Evolutionary conservation across 1,140 invertebrate species (phyloP).

Genomic region (Holcopasites calliopsidis): DNA sequence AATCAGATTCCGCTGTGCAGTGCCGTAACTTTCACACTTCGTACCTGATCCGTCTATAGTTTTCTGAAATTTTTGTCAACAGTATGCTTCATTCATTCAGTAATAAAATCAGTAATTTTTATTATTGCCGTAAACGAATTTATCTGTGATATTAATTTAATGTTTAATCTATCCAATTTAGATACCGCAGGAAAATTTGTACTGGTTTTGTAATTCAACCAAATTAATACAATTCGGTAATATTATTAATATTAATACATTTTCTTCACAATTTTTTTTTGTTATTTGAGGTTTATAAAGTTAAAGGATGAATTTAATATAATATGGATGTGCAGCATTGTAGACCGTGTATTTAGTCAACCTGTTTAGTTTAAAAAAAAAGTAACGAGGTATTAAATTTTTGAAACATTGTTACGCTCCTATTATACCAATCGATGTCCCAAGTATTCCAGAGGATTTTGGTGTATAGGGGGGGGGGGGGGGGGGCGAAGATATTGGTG

Average conservation of each 20-base stretch:
- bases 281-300: background rate
- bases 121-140: background rate
- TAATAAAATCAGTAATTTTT: background rate
- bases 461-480: no score
- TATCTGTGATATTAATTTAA: no score
- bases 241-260: background rate
- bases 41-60: background rate
- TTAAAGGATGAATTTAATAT: no score
- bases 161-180: background rate
- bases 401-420: slow-evolving; percentile 24
- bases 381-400: no score
- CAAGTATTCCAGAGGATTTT: slow-evolving; percentile 12
- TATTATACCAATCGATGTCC: slow-evolving; percentile 49
- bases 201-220: no score
- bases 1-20: slow-evolving; percentile 40
- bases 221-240: no score
- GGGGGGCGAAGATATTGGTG: slow-evolving; percentile 28
- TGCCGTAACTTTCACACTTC: background rate
- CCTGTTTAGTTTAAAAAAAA: no score
- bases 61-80: background rate
- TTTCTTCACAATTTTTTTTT: background rate
- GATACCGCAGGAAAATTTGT: no score
- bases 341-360: no score
- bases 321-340: no score
- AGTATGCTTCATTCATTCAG: background rate